phyloP scores from a whole-genome alignment of 2,113 vertebrate genomes.

The Periophthalmus modestus region DNA sequence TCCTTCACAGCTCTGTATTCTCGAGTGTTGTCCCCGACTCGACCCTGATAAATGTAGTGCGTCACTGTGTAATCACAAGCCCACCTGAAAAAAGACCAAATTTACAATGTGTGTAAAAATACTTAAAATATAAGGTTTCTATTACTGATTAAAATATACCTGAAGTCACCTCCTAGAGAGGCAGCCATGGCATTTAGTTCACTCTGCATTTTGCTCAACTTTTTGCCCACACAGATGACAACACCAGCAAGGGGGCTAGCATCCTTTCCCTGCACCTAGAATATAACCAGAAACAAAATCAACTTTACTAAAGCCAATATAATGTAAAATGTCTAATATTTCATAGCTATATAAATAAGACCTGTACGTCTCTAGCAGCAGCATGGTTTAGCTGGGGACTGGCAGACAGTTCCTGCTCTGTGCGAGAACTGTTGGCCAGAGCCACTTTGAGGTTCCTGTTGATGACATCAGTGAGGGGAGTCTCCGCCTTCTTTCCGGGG shows the following conservation, averaged over 20 bases:
- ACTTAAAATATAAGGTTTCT: neutral
- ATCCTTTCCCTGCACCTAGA: conserved; percentile 60
- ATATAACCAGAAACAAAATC: neutral
- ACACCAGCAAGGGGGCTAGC: conserved; percentile 77
- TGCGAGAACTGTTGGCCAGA: conserved; percentile 85
- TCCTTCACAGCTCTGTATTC: conserved; percentile 92
- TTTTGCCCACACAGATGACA: conserved; percentile 93
- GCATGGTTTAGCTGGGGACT: conserved; percentile 82
- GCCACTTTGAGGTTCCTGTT: conserved; percentile 88
- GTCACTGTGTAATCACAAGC: conserved; percentile 94
- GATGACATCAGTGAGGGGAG: conserved; percentile 91
- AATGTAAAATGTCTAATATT: neutral
- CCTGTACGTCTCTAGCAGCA: conserved; percentile 51
- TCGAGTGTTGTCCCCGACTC: conserved; percentile 88
- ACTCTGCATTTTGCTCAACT: conserved; percentile 89
- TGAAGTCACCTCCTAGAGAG: conserved; percentile 94
- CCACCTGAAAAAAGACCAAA: conserved; percentile 79
- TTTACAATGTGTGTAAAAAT: neutral
- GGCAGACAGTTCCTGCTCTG: conserved; percentile 74
- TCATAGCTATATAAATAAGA: neutral
- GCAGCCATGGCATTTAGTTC: conserved; percentile 89
- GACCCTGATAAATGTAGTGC: conserved; percentile 95
- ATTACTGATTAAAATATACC: conserved; percentile 70
- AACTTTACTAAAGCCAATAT: neutral
- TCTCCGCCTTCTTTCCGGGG: conserved; percentile 72